phyloP scores from a whole-genome alignment of 2,797 vertebrate species.

The Lates japonicus region DNA sequence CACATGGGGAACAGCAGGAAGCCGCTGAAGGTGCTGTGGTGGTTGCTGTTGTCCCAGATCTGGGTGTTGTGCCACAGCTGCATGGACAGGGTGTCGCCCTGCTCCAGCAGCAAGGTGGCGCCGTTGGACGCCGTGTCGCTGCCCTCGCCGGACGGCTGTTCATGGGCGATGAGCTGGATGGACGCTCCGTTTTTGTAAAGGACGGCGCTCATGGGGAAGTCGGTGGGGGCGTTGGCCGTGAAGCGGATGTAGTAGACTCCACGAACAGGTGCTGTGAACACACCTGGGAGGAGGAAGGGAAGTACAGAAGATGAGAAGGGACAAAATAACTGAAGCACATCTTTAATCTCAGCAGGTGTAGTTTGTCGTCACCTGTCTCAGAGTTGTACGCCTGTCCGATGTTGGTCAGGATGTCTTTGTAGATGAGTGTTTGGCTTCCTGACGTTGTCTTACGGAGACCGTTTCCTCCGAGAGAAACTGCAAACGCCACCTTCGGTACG shows the following conservation, averaged over 20 bases:
- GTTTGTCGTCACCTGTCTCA: constrained; percentile 42
- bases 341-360: no score
- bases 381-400: constrained; percentile 64
- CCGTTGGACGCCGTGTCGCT: constrained; percentile 77
- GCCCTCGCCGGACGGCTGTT: constrained; percentile 58
- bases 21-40: constrained; percentile 76
- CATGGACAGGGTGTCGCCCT: constrained; percentile 64
- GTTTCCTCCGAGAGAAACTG: constrained; percentile 65
- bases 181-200: constrained; percentile 38
- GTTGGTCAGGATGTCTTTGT: constrained; percentile 71
- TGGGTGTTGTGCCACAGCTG: constrained; percentile 68
- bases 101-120: constrained; percentile 66
- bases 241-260: constrained; percentile 74
- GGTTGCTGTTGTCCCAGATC: constrained; percentile 77
- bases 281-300: constrained; percentile 48
- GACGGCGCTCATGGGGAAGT: constrained; percentile 59
- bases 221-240: constrained; percentile 62
- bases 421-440: constrained; percentile 42
- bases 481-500: constrained; percentile 64
- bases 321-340: background rate
- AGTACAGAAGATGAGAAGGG: background rate
- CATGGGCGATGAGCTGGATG: constrained; percentile 63
- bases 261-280: constrained; percentile 63
- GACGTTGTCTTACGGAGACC: constrained; percentile 40
- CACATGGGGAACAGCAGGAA: constrained; percentile 72